Percentiles rank a stretch among this genome's conserved stretches.
These are phyloP conservation scores for Nudaria mundana DNA, from an alignment of 2,888 invertebrate genomes.

Conservation along the genomic window DNA sequence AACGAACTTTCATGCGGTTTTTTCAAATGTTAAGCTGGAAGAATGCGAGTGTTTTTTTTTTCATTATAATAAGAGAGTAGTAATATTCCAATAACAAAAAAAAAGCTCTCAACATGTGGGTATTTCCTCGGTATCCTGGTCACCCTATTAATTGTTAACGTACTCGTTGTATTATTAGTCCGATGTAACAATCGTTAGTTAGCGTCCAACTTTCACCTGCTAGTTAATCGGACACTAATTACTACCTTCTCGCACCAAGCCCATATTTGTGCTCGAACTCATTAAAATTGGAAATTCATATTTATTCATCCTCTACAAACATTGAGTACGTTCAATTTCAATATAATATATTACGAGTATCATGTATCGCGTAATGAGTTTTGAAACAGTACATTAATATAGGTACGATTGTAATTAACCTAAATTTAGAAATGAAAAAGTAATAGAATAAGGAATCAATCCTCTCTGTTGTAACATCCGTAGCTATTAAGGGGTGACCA, in stretches of 20 bases:
- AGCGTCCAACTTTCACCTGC: conserved; percentile 41
- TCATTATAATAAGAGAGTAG: no score
- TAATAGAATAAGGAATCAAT: no score
- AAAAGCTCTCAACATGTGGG: no score
- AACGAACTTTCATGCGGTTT: no score
- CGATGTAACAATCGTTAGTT: conserved; percentile 50
- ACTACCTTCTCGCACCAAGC: conserved; percentile 4
- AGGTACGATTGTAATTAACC: neutral
- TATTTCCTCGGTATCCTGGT: no score
- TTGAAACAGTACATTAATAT: neutral
- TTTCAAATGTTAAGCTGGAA: no score
- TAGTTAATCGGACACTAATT: conserved; percentile 39
- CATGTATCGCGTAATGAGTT: neutral
- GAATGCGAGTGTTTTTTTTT: no score
- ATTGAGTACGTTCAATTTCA: neutral
- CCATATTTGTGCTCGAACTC: conserved; percentile 20
- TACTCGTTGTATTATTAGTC: conserved; percentile 42
- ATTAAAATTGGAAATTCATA: conserved; percentile 25
- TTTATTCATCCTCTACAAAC: conserved; percentile 1
- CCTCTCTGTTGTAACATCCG: no score
- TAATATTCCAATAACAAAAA: no score
- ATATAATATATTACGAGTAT: no score
- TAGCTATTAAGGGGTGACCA: no score
- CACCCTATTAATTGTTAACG: conserved; percentile 22
- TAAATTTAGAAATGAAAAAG: neutral